Evolutionary conservation across 2,797 vertebrate genomes (phyloP).

Genomic region (Dromococcyx pavoninus): DNA sequence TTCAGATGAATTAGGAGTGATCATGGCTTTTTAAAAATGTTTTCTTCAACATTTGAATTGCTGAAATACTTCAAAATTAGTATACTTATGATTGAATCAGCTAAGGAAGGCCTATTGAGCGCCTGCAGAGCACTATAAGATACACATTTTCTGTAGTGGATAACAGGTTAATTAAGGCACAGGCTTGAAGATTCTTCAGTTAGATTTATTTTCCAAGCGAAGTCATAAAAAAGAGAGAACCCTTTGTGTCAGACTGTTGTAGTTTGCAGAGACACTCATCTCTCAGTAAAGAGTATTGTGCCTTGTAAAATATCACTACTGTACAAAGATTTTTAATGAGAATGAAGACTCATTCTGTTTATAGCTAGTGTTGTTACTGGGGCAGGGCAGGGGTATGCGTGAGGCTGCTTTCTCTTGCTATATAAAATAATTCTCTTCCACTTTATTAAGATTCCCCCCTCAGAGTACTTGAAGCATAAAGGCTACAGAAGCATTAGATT

Average conservation of each 20-base stretch:
- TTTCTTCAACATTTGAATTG: background rate
- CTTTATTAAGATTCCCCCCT: background rate
- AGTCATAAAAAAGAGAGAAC: background rate
- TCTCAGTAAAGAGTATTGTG: background rate
- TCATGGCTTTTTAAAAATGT: background rate
- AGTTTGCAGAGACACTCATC: background rate
- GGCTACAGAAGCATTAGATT: background rate
- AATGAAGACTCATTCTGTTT: background rate
- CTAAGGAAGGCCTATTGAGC: background rate
- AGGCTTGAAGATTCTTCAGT: background rate
- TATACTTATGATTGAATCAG: background rate
- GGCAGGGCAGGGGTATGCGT: rapidly evolving
- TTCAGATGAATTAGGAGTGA: background rate
- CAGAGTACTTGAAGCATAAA: background rate
- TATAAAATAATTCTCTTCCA: background rate
- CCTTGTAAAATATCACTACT: background rate
- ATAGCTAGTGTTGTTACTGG: background rate
- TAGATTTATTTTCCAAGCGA: background rate
- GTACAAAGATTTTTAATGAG: background rate
- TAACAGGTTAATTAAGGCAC: background rate
- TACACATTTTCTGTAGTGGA: background rate
- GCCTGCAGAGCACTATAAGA: background rate
- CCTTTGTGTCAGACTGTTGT: background rate
- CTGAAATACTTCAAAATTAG: background rate
- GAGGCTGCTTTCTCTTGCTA: background rate